Evolutionary conservation across 2,113 vertebrate genomes (phyloP).

Genomic region (Hepsetus odoe): DNA sequence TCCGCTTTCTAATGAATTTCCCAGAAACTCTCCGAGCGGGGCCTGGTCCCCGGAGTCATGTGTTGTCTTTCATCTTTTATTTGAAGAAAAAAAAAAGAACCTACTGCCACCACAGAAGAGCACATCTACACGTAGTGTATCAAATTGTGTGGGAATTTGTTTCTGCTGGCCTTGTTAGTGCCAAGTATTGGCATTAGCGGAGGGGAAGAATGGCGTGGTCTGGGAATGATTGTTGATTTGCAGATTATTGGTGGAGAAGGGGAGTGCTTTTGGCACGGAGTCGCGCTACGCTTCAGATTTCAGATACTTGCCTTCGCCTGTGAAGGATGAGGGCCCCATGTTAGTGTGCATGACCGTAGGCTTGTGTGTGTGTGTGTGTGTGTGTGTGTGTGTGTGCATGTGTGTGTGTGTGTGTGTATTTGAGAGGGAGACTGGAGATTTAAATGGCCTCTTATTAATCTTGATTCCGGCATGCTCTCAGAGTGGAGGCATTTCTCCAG

Average conservation of each 20-base stretch:
- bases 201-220: slow-evolving; percentile 19
- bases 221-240: slow-evolving; percentile 51
- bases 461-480: slow-evolving; percentile 61
- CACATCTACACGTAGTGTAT: slow-evolving; percentile 1
- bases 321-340: slow-evolving; percentile 42
- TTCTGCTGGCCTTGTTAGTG: neutral
- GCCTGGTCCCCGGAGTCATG: slow-evolving; percentile 26
- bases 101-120: slow-evolving; percentile 14
- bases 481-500: slow-evolving; percentile 61
- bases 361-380: slow-evolving; percentile 32
- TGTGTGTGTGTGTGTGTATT: slow-evolving; percentile 34
- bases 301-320: slow-evolving; percentile 36
- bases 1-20: slow-evolving; percentile 74
- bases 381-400: too few species aligned
- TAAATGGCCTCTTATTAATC: slow-evolving; percentile 71
- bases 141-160: neutral
- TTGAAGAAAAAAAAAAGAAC: slow-evolving; percentile 10
- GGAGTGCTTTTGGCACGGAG: slow-evolving; percentile 39
- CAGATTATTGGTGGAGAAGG: slow-evolving; percentile 45
- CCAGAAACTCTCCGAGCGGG: slow-evolving; percentile 40
- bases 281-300: slow-evolving; percentile 36
- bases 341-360: slow-evolving; percentile 52
- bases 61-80: slow-evolving; percentile 22
- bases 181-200: neutral
- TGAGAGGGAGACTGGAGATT: slow-evolving; percentile 60